Evolutionary conservation across 2,888 invertebrate species (phyloP).

Genomic region (Melieria crassipennis): DNA sequence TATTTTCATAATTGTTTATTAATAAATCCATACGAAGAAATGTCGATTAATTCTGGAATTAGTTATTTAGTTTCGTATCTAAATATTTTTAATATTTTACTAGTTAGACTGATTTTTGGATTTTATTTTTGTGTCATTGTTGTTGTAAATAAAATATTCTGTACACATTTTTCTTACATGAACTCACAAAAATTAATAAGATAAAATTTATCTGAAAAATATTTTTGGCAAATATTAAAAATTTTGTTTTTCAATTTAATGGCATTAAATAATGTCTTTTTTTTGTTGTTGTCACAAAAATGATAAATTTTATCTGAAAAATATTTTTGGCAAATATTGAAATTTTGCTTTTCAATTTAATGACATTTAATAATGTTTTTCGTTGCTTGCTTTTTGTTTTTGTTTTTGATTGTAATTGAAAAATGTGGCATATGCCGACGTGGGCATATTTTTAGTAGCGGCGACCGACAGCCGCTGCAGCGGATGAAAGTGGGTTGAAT

Average conservation of each 20-base stretch:
- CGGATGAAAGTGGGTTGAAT: conserved; percentile 36
- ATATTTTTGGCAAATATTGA: background rate
- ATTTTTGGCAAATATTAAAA: background rate
- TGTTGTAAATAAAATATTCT: no score
- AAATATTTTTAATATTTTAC: no score
- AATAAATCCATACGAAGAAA: no score
- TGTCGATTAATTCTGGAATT: no score
- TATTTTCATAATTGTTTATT: no score
- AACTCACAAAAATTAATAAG: no score
- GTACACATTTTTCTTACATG: no score
- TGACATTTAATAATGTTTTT: background rate
- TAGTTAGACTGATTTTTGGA: no score
- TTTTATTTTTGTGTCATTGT: no score
- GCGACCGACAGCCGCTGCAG: conserved; percentile 3
- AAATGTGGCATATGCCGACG: background rate
- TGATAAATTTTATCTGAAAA: background rate
- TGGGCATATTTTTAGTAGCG: conserved; percentile 18
- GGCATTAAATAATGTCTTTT: background rate
- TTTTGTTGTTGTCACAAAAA: background rate
- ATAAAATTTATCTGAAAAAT: background rate
- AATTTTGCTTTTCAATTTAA: background rate
- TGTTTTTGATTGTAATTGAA: no score
- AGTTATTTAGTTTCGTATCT: no score
- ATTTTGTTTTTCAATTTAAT: background rate
- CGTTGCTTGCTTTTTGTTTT: background rate